Conservation (phyloP, 1,140 invertebrate species). For the Drosophila littoralis region DNA sequence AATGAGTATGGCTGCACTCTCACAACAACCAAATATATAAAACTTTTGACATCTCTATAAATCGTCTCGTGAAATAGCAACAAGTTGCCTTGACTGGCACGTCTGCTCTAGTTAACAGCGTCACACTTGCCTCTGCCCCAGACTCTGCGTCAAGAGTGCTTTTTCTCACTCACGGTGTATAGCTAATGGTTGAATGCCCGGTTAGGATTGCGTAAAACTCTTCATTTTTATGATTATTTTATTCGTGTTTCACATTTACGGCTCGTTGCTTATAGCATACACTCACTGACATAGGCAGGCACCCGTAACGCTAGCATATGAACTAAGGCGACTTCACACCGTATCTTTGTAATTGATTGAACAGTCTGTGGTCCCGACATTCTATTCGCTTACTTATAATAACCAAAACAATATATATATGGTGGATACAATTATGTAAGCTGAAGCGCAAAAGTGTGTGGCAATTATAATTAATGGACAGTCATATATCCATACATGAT, state of each 20-base stretch:
- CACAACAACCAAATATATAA: constrained; percentile 47
- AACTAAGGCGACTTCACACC: constrained; percentile 11
- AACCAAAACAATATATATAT: constrained; percentile 12
- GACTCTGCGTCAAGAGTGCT: constrained; percentile 34
- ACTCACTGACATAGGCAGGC: constrained; percentile 8
- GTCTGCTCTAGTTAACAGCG: constrained; percentile 72
- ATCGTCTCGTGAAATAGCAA: constrained; percentile 30
- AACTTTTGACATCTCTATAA: constrained; percentile 53
- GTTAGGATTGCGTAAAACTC: constrained; percentile 61
- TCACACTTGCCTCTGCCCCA: constrained; percentile 50
- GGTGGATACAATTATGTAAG: constrained; percentile 20
- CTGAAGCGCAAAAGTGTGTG: background rate
- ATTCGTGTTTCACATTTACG: constrained; percentile 64
- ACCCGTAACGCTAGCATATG: constrained; percentile 12
- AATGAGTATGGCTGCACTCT: constrained; percentile 41
- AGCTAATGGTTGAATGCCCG: constrained; percentile 38
- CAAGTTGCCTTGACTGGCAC: constrained; percentile 40
- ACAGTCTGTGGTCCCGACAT: constrained; percentile 30
- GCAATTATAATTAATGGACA: constrained; percentile 22
- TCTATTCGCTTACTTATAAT: constrained; percentile 28
- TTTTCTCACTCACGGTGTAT: constrained; percentile 42
- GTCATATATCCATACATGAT: constrained; percentile 16
- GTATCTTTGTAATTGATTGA: constrained; percentile 52
- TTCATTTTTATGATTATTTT: constrained; percentile 76
- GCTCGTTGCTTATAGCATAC: constrained; percentile 48